Base-by-base conservation (phyloP, 1,140 invertebrate species). In the Idris sp. region DNA sequence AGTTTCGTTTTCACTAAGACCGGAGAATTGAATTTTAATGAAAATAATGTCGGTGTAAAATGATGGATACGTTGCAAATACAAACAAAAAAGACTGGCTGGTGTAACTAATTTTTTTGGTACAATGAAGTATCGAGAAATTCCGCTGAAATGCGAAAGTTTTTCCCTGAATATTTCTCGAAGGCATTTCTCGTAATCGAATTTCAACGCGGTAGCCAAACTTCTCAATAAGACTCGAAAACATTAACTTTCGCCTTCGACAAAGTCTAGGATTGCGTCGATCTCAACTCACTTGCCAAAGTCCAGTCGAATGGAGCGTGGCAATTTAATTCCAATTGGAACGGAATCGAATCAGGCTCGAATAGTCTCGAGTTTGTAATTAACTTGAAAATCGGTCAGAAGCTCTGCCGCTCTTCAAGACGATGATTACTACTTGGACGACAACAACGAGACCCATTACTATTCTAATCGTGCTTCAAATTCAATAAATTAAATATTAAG, bases 321-420 rank as follows among this genome's bases (percentile, higher is more conserved):
- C 71, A 74, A 67, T 74, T 74, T 74, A 67, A 74, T 74, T 67
- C 71, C 71, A 74, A 74, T 74, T 74, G 71, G 71, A 74, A 74
- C 49, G 71, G 71, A 74, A 74, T 74, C 71, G 71, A 74, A 67
- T 74, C 71, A 68, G 56, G 40, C 62, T 56, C 71, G 62, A 74
- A 74, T 48, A 68, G 71, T 67, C 62, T 65, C 54, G 48, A 74
- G 62, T 67, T 74, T 74, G 61, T 76, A 79, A 79, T 79, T 79
- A 77, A 77, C 67, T 79, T 44, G 58, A 75, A 77, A 79, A 61
- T 79, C 61, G 61, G 38, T 62, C 64, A 51, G 30, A 61, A 65
- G 43, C 65, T 44, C 41, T 46, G 40, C 43, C 46, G 22, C n/a
- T n/a, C n/a, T n/a, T n/a, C 15, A 61, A 73, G 61, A 65, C 61